phyloP scores from a whole-genome alignment of 2,797 vertebrate genomes.

The Ceryle rudis region DNA sequence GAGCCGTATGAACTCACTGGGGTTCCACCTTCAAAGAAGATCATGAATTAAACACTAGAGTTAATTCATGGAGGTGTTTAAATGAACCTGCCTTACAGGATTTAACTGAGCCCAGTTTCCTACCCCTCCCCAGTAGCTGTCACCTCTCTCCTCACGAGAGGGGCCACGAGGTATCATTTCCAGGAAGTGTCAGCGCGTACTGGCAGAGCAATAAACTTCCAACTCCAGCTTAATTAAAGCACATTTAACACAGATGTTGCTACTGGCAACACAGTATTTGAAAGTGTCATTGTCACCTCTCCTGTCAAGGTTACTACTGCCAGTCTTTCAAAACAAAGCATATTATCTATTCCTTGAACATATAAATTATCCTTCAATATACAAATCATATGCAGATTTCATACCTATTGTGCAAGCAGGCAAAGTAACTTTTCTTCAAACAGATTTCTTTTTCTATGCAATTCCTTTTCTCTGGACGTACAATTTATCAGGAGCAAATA shows the following conservation, averaged over 20 bases:
- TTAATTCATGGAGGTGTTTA: neutral
- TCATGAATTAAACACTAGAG: neutral
- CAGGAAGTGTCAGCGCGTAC: neutral
- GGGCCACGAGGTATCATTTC: neutral
- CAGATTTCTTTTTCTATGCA: neutral
- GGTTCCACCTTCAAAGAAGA: neutral
- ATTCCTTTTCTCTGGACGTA: neutral
- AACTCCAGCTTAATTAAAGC: neutral
- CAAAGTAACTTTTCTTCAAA: neutral
- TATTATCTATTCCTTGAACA: neutral
- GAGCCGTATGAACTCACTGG: neutral
- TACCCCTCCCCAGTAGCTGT: fast-evolving
- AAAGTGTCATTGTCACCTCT: neutral
- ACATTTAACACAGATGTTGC: neutral
- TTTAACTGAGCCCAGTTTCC: neutral
- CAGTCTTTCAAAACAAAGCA: neutral
- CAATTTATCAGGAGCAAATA: neutral
- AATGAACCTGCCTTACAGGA: neutral
- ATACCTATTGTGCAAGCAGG: neutral
- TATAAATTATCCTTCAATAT: neutral
- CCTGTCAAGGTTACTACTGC: neutral
- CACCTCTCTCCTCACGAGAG: neutral
- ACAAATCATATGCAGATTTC: neutral
- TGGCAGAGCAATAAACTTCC: neutral
- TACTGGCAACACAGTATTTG: neutral